Evolutionary conservation across 1,140 invertebrate genomes (phyloP).

Genomic region (Drosophila tropicalis): DNA sequence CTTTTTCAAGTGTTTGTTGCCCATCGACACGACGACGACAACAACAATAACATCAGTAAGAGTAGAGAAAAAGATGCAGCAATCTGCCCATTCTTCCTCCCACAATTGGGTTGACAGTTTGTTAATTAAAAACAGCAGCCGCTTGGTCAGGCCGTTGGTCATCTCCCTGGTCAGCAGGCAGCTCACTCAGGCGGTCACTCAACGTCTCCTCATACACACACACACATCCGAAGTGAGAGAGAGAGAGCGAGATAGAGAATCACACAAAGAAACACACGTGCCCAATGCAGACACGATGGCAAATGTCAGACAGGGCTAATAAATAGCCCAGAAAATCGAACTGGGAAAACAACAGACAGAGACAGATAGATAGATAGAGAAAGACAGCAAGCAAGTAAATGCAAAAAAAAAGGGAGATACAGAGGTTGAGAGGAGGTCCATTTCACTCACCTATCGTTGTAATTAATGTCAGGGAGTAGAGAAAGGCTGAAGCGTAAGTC

Average conservation of each 20-base stretch:
- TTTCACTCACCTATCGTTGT: constrained; percentile 95
- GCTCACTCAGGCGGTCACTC: constrained; percentile 64
- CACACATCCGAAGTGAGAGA: background rate
- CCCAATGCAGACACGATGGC: constrained; percentile 55
- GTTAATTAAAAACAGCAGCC: constrained; percentile 78
- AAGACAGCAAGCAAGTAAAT: constrained; percentile 13
- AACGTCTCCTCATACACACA: constrained; percentile 64
- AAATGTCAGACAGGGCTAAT: constrained; percentile 70
- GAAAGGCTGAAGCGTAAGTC: constrained; percentile 95
- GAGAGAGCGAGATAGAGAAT: background rate
- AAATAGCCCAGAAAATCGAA: constrained; percentile 66
- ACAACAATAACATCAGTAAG: constrained; percentile 12
- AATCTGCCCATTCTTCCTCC: background rate
- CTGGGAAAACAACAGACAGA: background rate
- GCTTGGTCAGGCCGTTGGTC: constrained; percentile 34
- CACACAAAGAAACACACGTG: constrained; percentile 15
- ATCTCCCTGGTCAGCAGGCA: constrained; percentile 33
- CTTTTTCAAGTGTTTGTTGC: constrained; percentile 47
- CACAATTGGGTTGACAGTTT: constrained; percentile 73
- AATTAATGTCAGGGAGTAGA: constrained; percentile 97
- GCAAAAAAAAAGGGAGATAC: background rate
- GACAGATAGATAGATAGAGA: background rate
- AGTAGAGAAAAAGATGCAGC: background rate
- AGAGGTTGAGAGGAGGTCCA: background rate
- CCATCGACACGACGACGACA: constrained; percentile 28